Percentiles rank a stretch among this genome's conserved stretches.
phyloP scores from a whole-genome alignment of 2,113 vertebrate genomes.

The Chitala chitala region DNA sequence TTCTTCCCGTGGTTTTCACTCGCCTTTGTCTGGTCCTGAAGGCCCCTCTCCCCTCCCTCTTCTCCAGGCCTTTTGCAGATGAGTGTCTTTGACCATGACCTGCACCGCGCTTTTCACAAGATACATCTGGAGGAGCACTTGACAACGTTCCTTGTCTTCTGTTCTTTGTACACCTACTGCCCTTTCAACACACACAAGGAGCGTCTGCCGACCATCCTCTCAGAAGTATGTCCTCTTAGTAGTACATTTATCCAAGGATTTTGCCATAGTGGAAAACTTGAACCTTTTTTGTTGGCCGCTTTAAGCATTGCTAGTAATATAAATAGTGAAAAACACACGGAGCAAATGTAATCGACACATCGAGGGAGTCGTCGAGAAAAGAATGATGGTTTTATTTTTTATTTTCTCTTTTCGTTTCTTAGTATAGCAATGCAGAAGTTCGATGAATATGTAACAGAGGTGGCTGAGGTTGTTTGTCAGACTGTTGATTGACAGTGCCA shows the following conservation, averaged over 20 bases:
- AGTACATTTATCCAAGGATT: background rate
- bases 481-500: background rate
- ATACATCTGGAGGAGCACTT: constrained; percentile 12
- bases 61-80: background rate
- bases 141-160: background rate
- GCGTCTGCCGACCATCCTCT: background rate
- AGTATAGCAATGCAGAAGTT: too few relatives aligned
- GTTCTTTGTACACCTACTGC: background rate
- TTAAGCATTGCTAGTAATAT: background rate
- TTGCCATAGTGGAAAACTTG: background rate
- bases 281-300: background rate
- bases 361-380: too few relatives aligned
- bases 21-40: background rate
- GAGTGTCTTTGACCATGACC: background rate
- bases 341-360: too few relatives aligned
- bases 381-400: too few relatives aligned
- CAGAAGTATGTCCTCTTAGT: constrained; percentile 1
- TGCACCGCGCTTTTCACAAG: background rate
- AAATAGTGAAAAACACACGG: too few relatives aligned
- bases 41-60: background rate
- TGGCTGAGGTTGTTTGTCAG: background rate
- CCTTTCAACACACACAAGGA: background rate
- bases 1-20: background rate
- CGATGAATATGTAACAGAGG: too few relatives aligned
- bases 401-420: too few relatives aligned